Evolutionary conservation across 2,888 invertebrate species (phyloP), one percentile per base, ranked within the genome.

Genomic region (Flexamia atlantica): DNA sequence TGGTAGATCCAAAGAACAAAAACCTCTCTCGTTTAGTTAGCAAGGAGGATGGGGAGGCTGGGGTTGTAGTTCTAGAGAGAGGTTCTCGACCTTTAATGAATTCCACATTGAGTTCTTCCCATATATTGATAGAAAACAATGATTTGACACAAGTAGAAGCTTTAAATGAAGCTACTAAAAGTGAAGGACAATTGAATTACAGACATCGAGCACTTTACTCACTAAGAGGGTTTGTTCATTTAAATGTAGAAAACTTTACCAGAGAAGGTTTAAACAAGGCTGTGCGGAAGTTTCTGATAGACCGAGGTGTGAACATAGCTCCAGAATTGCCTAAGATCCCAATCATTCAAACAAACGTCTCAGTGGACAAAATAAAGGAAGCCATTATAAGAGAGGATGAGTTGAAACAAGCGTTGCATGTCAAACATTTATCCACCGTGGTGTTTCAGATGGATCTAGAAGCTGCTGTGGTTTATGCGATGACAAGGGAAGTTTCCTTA

Each of bases 261-360:
- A 36, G 72, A 23, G 36, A 72, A 25, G 42, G 40, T 5, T 23
- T 72, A 23, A 72, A 72, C 40, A 42, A 74, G 57, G 81, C 84
- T 10, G 53, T 85, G 30, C 84, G 85, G 70, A 82, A 64, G 17
- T 87, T 85, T 80, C 81, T 87, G 9, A 28, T 79, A 40, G 82
- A 81, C 5, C 83, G 84, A 53, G 83, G 86, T 20, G 83, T 87
- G 9, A 32, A 36, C 17, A 83, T 87, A 0, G 85, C 87, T 23
- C 79, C 82, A 82, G 86, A 87, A 17, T 14, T 64, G 4, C 64
- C 64, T 4, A 17, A 1, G 2, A 30, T 30, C 99, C 99, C 89
- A 99, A 99, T 90, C 94, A 95, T 90, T 98, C 97, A 0, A 99
- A 99, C 90, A 91, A 94, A 86, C 17, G 64, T 64, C 1, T 28